These are phyloP conservation scores for Agapornis canus DNA, from an alignment of 2,797 vertebrate species.

Conservation along the genomic window DNA sequence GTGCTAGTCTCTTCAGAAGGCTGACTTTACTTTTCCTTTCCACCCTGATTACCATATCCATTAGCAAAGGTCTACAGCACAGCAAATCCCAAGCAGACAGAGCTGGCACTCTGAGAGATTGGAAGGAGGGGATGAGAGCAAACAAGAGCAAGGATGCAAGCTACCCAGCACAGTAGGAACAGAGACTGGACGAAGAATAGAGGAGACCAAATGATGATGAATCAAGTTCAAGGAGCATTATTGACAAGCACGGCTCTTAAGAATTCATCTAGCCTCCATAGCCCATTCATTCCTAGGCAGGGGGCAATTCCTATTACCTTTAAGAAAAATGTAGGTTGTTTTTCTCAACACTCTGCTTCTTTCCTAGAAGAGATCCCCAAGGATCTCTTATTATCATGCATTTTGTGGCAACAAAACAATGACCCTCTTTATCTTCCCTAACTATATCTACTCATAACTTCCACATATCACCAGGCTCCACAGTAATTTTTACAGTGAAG, in stretches of 20 bases:
- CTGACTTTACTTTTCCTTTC: neutral
- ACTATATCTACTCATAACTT: neutral
- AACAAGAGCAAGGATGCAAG: neutral
- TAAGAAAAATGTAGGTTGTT: neutral
- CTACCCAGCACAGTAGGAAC: neutral
- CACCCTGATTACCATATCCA: neutral
- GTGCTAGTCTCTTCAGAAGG: neutral
- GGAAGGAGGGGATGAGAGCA: neutral
- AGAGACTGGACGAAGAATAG: neutral
- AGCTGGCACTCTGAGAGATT: neutral
- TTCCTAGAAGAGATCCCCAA: neutral
- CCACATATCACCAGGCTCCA: neutral
- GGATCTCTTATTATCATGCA: neutral
- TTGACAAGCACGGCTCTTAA: neutral
- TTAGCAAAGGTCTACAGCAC: neutral
- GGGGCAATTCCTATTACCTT: neutral
- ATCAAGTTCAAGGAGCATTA: slow-evolving; percentile 6
- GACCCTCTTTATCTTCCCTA: neutral
- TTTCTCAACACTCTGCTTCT: neutral
- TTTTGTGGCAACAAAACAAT: neutral
- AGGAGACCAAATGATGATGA: neutral
- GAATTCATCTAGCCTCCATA: neutral
- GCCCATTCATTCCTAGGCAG: neutral
- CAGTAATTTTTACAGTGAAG: neutral
- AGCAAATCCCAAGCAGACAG: neutral